phyloP scores from a whole-genome alignment of 2,888 invertebrate genomes.

The Conchocele bisecta region DNA sequence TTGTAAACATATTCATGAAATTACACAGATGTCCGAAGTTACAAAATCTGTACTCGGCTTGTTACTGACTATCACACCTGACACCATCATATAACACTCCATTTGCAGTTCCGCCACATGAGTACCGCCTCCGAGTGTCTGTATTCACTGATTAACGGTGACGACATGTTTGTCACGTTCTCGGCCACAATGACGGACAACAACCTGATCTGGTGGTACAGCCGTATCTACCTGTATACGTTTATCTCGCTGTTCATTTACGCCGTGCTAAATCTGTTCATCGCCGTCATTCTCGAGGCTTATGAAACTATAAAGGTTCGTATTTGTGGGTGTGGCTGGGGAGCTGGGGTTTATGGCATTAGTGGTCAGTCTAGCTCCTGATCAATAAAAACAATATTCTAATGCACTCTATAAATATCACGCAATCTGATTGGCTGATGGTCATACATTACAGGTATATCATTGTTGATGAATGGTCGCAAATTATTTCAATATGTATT shows the following conservation, averaged over 20 bases:
- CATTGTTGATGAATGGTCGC: no score
- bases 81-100: no score
- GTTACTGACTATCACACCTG: no score
- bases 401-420: no score
- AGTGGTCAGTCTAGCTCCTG: no score
- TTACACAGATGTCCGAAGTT: no score
- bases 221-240: slow-evolving; percentile 95
- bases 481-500: no score
- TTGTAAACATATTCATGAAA: no score
- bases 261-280: slow-evolving; percentile 97
- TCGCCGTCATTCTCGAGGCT: slow-evolving; percentile 99
- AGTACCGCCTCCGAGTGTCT: slow-evolving; percentile 95
- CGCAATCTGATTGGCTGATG: no score
- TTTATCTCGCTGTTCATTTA: slow-evolving; percentile 99
- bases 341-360: neutral
- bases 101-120: slow-evolving; percentile 83
- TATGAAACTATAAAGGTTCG: slow-evolving; percentile 96
- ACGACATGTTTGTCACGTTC: slow-evolving; percentile 99
- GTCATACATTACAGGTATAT: no score
- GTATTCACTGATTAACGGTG: slow-evolving; percentile 98
- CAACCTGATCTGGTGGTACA: slow-evolving; percentile 86
- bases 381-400: no score
- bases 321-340: neutral
- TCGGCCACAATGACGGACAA: slow-evolving; percentile 92
- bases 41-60: no score